phyloP scores from a whole-genome alignment of 2,888 invertebrate genomes.

The Archips xylosteana region DNA sequence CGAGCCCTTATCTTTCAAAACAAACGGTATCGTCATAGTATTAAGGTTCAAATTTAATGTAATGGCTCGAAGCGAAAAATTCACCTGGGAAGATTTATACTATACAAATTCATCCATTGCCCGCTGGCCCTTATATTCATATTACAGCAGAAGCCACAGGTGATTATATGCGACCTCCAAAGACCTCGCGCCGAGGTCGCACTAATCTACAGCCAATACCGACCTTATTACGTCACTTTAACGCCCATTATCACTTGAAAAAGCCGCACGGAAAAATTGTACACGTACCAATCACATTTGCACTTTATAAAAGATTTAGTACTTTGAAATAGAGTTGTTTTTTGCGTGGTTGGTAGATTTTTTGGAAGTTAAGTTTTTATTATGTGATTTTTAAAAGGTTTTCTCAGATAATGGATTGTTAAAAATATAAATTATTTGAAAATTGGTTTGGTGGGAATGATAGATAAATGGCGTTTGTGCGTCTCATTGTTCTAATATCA shows the following conservation, averaged over 20 bases:
- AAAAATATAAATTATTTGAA: not conserved
- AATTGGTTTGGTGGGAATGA: conserved; percentile 23
- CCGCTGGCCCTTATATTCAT: conserved; percentile 8
- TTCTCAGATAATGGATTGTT: not conserved
- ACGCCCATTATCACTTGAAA: conserved; percentile 46
- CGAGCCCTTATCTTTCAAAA: too few species aligned
- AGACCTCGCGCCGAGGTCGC: conserved; percentile 54
- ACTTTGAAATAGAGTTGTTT: not conserved
- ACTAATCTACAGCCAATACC: conserved; percentile 40
- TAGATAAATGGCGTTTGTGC: not conserved
- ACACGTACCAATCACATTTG: not conserved
- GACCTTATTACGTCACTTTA: conserved; percentile 46
- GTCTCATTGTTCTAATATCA: not conserved
- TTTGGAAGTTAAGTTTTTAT: not conserved
- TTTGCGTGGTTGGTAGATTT: not conserved
- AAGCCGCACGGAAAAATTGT: conserved; percentile 5
- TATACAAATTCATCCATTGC: not conserved
- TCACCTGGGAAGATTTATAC: too few species aligned
- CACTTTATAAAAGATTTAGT: not conserved
- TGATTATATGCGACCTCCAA: conserved; percentile 51
- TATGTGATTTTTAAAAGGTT: conserved; percentile 7
- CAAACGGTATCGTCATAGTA: too few species aligned
- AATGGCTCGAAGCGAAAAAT: too few species aligned
- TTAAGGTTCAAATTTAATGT: too few species aligned
- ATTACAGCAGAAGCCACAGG: conserved; percentile 52